Base-by-base conservation (phyloP, 2,113 vertebrate genomes). In the Erpornis zantholeuca region DNA sequence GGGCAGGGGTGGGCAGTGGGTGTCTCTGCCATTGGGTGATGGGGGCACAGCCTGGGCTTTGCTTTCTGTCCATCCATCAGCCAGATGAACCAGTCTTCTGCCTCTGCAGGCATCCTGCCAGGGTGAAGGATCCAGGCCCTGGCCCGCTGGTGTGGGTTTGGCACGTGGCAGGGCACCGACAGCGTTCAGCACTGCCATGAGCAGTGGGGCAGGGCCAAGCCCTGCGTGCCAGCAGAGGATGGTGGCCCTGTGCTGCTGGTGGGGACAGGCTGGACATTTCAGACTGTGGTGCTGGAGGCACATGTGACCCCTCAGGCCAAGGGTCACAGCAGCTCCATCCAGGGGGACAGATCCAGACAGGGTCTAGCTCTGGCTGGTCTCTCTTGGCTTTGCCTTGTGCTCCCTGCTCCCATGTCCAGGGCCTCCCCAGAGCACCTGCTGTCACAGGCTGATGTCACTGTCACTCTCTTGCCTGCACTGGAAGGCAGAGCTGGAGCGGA, bases 11-110 rank as follows among this genome's bases (percentile, higher is more conserved):
- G 8, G 78, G 60, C 59, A 69, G 60, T 3, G 11, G 40, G 24
- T 3, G 45, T 12, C 18, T 49, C 60, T 47, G 88, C 75, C n/a
- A 29, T 14, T 56, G 31, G 17, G 22, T 10, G n/a, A 11, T 6
- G 16, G 42, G 64, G 53, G 3, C 18, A 2, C 63, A 49, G 83
- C 73, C 80, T 27, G 20, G 25, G 31, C 87, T 82, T 70, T 35
- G 91, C 63, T 87, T 31, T 69, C 61, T 44, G 60, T 29, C 68
- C 0, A 0, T 60, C 63, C 28, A 7, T 18, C 6, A 2, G 50
- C 6, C 5, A 3, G 75, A 14, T 20, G 7, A 57, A n/a, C 0
- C n/a, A n/a, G 0, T 20, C 35, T 47, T 6, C 2, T 2, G 53
- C 24, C 17, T 22, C 59, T 36, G 9, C 61, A 36, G 10, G 42